Base-by-base conservation (phyloP, 2,888 invertebrate genomes). In the Latheticus oryzae region DNA sequence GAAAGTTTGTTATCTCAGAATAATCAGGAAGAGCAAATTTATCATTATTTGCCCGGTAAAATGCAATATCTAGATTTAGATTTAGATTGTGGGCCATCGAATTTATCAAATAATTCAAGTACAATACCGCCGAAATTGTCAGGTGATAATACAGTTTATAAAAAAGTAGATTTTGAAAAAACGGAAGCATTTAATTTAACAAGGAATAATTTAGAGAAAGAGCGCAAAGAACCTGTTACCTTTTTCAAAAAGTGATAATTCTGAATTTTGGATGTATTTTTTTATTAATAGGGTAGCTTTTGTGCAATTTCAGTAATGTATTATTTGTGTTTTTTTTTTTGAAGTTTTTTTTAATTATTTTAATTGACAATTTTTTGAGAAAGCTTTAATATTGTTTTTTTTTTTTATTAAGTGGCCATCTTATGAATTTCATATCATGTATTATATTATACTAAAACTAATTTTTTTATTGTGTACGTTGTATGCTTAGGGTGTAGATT, bases 111-210 rank as follows among this genome's bases (percentile, higher is more conserved):
- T 12, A 37, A 21, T 12, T 11, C 32, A 8, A 60, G 48, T 17
- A 66, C 73, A 2, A 67, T 70, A 1, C 69, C 67, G 1, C 58
- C 68, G 4, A 69, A 69, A 57, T 59, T 60, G 65, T 71, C 76
- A 47, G 62, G 64, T 16, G 68, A 62, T 19, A 72, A 71, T 54
- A 83, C 90, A 0, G 92, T 92, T 4, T 96, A 96, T 78, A 93
- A 95, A 76, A 92, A 91, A 1, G 95, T 97, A 0, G 96, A 97
- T 80, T 96, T 96, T 80, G 81, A 93, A 43, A 96, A 95, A 82
- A 97, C 96, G 0, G 89, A 93, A 75, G 96, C 95, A 3, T 93
- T 97, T 73, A 93, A 92, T 78, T 87, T 90, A 58, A 94, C 92
- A 23, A 84, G 90, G 43, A 88, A 90, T 73, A 88, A 90, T 72